Evolutionary conservation across 2,113 vertebrate genomes (phyloP).

Genomic region (Plestiodon gilberti): DNA sequence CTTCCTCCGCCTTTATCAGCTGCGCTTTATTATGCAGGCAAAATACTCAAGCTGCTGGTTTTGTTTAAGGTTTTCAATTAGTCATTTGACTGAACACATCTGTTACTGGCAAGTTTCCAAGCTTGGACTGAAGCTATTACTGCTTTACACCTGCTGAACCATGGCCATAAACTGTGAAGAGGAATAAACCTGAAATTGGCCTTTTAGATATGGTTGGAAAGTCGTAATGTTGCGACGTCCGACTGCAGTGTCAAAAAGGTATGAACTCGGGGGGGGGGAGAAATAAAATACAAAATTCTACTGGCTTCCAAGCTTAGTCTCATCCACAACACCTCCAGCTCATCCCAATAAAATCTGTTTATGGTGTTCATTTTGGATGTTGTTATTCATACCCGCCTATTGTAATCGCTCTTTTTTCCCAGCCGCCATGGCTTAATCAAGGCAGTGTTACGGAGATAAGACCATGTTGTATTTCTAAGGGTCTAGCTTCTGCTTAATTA

Average conservation of each 20-base stretch:
- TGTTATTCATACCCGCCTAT: slow-evolving; percentile 74
- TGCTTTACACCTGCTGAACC: slow-evolving; percentile 86
- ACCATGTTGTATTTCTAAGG: slow-evolving; percentile 62
- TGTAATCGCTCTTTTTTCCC: not conserved
- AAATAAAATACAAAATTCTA: not conserved
- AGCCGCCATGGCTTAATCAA: slow-evolving; percentile 68
- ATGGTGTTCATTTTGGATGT: slow-evolving; percentile 6
- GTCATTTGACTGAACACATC: slow-evolving; percentile 99
- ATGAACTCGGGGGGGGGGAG: too few species aligned
- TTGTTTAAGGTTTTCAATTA: slow-evolving; percentile 99
- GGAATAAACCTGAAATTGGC: slow-evolving; percentile 80
- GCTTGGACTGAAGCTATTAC: slow-evolving; percentile 86
- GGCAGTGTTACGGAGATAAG: slow-evolving; percentile 70
- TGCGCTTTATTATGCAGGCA: slow-evolving; percentile 94
- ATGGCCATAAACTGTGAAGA: slow-evolving; percentile 77
- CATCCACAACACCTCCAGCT: slow-evolving; percentile 14
- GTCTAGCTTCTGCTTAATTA: slow-evolving; percentile 66
- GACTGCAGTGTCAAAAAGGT: slow-evolving; percentile 62
- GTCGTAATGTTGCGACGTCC: slow-evolving; percentile 72
- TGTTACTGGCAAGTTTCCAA: slow-evolving; percentile 94
- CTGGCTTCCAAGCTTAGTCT: slow-evolving; percentile 46
- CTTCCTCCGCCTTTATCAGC: slow-evolving; percentile 87
- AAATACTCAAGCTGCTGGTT: slow-evolving; percentile 98
- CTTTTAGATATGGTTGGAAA: slow-evolving; percentile 81
- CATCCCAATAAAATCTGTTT: slow-evolving; percentile 57